Evolutionary conservation across 2,113 vertebrate species (phyloP), one percentile per base, ranked within the genome.

Genomic region (Megaleporinus macrocephalus): DNA sequence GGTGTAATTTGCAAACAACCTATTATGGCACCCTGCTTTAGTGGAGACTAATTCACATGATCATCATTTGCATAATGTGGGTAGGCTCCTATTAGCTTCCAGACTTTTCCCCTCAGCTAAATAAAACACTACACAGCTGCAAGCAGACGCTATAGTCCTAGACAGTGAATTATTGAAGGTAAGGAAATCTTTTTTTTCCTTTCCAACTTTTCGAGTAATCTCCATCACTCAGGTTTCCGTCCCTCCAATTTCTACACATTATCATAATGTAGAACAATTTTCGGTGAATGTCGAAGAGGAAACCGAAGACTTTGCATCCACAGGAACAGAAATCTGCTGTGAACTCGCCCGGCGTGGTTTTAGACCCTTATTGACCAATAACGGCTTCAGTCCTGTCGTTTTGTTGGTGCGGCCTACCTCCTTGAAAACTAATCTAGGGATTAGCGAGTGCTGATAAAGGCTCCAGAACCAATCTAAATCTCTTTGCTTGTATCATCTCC

Each of bases 361-460:
- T 77, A 55, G 29, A 68, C 59, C n/a, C 78, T 76, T 44, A 36
- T 22, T 24, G 27, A 66, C 59, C 72, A 70, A 76, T 75, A 71
- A 30, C 72, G 41, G 16, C 41, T 36, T 24, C 57, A 14, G 65
- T 74, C 73, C 49, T 57, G 72, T 63, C 68, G 80, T 83, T 81
- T 55, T 74, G 70, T 86, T 51, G 49, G 62, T 78, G 16, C 49
- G 55, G 76, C 70, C 44, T 74, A 24, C 47, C 85, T 84, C 69
- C 82, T 86, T 86, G 82, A 86, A 84, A 86, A 78, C 74, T 81
- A 83, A 84, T 86, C 78, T 78, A 76, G 73, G 85, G 82, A 83
- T 86, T 86, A 84, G 76, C 15, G 13, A 41, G 57, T 59, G 30
- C 65, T 30, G 61, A 83, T 73, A 78, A 83, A 86, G 70, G 29